These are phyloP conservation scores for Chironomus tepperi DNA, from an alignment of 1,140 invertebrate genomes.

Conservation along the genomic window DNA sequence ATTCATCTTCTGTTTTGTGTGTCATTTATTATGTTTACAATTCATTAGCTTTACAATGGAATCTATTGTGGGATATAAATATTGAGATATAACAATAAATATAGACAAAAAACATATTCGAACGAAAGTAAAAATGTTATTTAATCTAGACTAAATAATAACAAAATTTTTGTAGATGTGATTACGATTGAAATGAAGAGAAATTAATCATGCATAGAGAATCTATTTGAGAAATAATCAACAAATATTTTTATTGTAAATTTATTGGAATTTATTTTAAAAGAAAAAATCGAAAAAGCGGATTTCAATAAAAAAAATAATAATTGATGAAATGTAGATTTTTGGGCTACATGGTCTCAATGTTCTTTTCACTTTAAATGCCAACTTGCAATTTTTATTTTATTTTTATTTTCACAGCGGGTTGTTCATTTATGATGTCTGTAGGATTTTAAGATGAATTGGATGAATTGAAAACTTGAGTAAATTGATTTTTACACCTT, in stretches of 20 bases:
- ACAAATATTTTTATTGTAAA: neutral
- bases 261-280: neutral
- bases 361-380: neutral
- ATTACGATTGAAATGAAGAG: neutral
- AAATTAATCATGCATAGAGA: neutral
- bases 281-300: neutral
- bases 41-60: too few species aligned
- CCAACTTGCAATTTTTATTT: neutral
- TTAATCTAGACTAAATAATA: neutral
- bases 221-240: conserved; percentile 1
- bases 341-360: neutral
- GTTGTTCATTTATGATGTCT: too few species aligned
- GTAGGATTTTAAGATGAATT: too few species aligned
- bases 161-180: neutral
- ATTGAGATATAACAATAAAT: too few species aligned
- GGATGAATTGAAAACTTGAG: too few species aligned
- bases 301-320: conserved; percentile 2
- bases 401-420: neutral
- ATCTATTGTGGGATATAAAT: too few species aligned
- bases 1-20: too few species aligned
- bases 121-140: neutral
- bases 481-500: too few species aligned
- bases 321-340: neutral
- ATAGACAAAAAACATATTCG: too few species aligned
- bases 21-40: too few species aligned